These are phyloP conservation scores for Gallinago media DNA, from an alignment of 2,113 vertebrate genomes.

Conservation along the genomic window DNA sequence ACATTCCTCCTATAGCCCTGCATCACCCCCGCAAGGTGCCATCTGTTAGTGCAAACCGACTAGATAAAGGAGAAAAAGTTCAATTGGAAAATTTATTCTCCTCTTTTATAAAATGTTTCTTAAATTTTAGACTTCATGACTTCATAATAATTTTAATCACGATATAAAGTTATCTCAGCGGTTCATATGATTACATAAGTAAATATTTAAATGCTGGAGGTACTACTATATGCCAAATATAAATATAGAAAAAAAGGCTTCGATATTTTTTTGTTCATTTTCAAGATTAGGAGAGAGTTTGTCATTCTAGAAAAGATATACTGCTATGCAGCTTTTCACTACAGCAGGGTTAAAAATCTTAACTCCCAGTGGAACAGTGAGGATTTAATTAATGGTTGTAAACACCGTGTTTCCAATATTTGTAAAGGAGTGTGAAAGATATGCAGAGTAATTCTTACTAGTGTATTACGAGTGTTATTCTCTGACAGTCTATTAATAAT, in stretches of 20 bases:
- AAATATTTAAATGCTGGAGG: neutral
- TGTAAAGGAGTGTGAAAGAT: neutral
- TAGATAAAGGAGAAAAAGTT: neutral
- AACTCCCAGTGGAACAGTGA: neutral
- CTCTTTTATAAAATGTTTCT: neutral
- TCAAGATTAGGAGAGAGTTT: neutral
- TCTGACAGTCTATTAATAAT: neutral
- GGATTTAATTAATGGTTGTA: neutral
- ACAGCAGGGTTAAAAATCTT: neutral
- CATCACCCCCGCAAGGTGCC: neutral
- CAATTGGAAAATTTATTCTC: neutral
- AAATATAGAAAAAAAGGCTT: neutral
- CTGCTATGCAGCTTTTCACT: neutral
- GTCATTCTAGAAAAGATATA: neutral
- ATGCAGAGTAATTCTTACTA: neutral
- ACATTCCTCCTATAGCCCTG: neutral
- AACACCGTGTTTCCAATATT: neutral
- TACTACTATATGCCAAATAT: neutral
- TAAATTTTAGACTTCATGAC: neutral
- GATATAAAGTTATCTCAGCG: neutral
- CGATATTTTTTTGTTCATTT: neutral
- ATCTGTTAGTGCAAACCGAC: neutral
- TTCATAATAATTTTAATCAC: neutral
- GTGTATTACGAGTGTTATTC: neutral
- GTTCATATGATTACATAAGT: neutral